Evolutionary conservation across 2,797 vertebrate genomes (phyloP).

Genomic region (Myoxocephalus aenaeus): DNA sequence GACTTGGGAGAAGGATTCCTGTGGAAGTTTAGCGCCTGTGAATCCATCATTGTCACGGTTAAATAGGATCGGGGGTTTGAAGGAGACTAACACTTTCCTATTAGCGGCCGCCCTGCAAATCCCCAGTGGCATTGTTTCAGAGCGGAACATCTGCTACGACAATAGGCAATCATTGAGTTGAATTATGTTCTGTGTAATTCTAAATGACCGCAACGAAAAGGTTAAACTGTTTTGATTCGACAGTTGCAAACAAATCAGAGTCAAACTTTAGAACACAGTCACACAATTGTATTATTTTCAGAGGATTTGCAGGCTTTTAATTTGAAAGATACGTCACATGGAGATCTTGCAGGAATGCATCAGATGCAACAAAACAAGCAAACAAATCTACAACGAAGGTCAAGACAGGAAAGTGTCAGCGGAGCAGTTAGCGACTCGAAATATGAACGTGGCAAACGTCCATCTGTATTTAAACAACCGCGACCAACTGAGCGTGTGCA

Average conservation of each 20-base stretch:
- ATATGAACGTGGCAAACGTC: constrained; percentile 70
- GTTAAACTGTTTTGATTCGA: constrained; percentile 9
- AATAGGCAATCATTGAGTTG: constrained; percentile 44
- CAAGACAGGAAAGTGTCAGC: constrained; percentile 44
- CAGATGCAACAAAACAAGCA: background rate
- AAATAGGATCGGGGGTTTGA: constrained; percentile 63
- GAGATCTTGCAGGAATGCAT: background rate
- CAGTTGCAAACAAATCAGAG: constrained; percentile 18
- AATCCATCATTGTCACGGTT: constrained; percentile 81
- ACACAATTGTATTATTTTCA: background rate
- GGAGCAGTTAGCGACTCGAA: constrained; percentile 62
- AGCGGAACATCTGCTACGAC: constrained; percentile 71
- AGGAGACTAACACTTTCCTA: constrained; percentile 58
- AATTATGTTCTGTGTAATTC: constrained; percentile 23
- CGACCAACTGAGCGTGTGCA: constrained; percentile 78
- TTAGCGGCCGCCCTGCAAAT: constrained; percentile 57
- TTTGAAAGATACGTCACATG: background rate
- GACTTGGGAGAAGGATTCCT: constrained; percentile 65
- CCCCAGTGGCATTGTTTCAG: constrained; percentile 64
- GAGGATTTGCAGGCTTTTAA: background rate
- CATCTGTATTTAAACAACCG: constrained; percentile 78
- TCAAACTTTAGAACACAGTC: background rate
- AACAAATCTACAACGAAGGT: background rate
- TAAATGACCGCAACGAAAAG: constrained; percentile 7
- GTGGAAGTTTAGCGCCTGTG: constrained; percentile 61